Evolutionary conservation across 2,797 vertebrate genomes (phyloP).

Genomic region (Decapterus maruadsi): DNA sequence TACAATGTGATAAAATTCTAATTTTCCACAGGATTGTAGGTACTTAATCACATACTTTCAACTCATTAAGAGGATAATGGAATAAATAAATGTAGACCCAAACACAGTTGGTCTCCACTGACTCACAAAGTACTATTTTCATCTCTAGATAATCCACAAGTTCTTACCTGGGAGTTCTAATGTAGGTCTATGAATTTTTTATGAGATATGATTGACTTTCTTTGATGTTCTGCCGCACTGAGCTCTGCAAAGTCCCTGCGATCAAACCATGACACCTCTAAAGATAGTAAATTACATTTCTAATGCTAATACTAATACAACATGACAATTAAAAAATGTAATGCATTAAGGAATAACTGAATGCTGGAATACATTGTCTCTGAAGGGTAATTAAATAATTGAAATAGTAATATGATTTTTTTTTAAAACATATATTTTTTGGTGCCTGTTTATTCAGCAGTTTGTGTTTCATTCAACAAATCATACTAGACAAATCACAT

Average conservation of each 20-base stretch:
- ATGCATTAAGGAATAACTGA: neutral
- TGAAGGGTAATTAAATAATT: neutral
- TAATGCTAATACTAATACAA: neutral
- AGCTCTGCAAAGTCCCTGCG: neutral
- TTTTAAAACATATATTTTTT: conserved; percentile 3
- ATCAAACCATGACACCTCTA: neutral
- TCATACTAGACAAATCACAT: neutral
- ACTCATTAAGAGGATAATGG: neutral
- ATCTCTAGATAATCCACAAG: neutral
- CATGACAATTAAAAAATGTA: neutral
- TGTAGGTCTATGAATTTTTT: neutral
- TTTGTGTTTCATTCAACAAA: neutral
- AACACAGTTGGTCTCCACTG: neutral
- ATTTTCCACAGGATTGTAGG: neutral
- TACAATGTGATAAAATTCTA: neutral
- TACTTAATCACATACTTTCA: neutral
- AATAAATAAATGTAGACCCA: neutral
- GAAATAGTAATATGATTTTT: neutral
- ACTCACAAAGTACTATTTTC: conserved; percentile 4
- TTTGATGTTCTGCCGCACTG: neutral
- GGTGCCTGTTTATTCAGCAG: neutral
- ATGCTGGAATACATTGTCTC: neutral
- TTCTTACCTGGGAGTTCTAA: neutral
- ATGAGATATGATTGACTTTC: conserved; percentile 7
- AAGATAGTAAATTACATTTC: conserved; percentile 10